phyloP scores from a whole-genome alignment of 2,797 vertebrate species.

The Amblyopsis hoosieri region DNA sequence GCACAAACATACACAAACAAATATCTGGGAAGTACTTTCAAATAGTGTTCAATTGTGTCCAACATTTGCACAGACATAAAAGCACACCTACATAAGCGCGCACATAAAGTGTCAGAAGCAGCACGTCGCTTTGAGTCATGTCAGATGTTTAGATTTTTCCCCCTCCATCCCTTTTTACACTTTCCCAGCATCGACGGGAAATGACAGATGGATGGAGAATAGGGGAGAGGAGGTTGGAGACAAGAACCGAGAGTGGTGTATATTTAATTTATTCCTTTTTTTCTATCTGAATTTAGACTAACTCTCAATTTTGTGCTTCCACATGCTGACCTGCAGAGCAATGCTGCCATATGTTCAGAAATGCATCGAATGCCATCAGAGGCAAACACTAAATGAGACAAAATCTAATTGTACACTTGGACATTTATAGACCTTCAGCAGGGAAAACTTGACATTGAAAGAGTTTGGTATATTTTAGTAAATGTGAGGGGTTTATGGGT shows the following conservation, averaged over 20 bases:
- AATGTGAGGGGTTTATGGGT: conserved; percentile 38
- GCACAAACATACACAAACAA: background rate
- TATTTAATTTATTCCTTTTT: conserved; percentile 4
- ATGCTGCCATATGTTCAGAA: conserved; percentile 61
- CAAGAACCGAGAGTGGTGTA: conserved; percentile 11
- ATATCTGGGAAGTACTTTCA: background rate
- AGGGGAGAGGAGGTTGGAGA: conserved; percentile 10
- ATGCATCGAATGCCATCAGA: conserved; percentile 38
- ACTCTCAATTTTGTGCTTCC: conserved; percentile 53
- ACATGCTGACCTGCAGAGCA: conserved; percentile 67
- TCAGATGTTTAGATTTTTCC: conserved; percentile 57
- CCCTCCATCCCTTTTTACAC: conserved; percentile 44
- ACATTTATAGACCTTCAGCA: conserved; percentile 38
- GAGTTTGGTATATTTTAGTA: conserved; percentile 7
- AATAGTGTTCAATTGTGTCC: background rate
- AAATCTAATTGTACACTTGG: conserved; percentile 29
- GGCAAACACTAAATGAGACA: conserved; percentile 39
- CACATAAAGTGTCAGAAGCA: conserved; percentile 3
- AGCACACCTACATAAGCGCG: background rate
- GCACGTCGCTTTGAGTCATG: conserved; percentile 38
- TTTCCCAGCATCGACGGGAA: conserved; percentile 42
- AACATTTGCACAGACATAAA: background rate
- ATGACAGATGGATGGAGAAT: conserved; percentile 63
- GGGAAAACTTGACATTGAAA: conserved; percentile 17
- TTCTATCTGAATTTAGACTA: conserved; percentile 47